Evolutionary conservation across 2,113 vertebrate species (phyloP).

Genomic region (Oryzias javanicus): DNA sequence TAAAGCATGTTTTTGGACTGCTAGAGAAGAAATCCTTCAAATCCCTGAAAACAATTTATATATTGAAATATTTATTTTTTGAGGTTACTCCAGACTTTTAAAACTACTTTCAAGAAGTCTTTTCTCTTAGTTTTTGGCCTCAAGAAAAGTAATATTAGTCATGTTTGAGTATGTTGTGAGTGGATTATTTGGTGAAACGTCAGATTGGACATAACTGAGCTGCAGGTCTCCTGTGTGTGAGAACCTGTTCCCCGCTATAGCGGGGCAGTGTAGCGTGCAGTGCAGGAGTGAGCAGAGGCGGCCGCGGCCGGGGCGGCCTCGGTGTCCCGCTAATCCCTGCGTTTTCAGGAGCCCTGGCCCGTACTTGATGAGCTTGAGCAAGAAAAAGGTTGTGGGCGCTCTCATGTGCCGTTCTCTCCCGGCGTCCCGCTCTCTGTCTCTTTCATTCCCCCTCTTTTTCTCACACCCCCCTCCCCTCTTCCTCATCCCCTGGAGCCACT

Average conservation of each 20-base stretch:
- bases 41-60: too few species aligned
- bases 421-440: conserved; percentile 47
- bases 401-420: conserved; percentile 54
- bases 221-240: conserved; percentile 76
- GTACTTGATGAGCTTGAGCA: conserved; percentile 99
- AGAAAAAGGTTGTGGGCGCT: conserved; percentile 89
- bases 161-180: too few species aligned
- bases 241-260: conserved; percentile 74
- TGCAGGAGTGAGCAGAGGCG: conserved; percentile 83
- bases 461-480: conserved; percentile 38
- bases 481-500: conserved; percentile 80
- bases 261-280: conserved; percentile 82
- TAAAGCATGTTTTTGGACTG: too few species aligned
- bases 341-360: conserved; percentile 99
- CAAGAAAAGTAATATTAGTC: too few species aligned
- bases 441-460: conserved; percentile 63
- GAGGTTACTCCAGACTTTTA: too few species aligned
- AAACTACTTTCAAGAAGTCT: too few species aligned
- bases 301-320: conserved; percentile 68
- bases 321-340: conserved; percentile 91
- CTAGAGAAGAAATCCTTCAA: too few species aligned
- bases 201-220: conserved; percentile 5
- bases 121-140: too few species aligned
- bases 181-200: too few species aligned
- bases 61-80: too few species aligned